A percentile compares a stretch with the other conserved stretches of the same genome.
Conservation (phyloP, 2,888 invertebrate genomes). For the Lasiommata megera region DNA sequence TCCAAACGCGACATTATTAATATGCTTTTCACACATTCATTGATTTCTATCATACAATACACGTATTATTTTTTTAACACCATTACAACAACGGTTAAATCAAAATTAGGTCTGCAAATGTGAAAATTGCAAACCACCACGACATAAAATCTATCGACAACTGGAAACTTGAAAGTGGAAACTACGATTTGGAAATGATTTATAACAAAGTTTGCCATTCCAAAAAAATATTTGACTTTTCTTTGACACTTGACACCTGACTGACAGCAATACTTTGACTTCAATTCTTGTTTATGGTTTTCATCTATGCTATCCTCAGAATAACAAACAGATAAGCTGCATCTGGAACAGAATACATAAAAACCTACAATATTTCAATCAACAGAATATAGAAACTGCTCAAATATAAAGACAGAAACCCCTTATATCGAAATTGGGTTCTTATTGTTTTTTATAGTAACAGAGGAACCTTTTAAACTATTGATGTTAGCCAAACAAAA, state of each 20-base stretch:
- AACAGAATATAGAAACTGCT: no score
- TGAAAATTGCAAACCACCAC: constrained; percentile 35
- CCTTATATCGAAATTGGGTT: no score
- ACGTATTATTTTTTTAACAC: background rate
- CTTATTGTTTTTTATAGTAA: no score
- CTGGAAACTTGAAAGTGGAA: constrained; percentile 37
- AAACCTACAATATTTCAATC: no score
- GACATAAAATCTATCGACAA: constrained; percentile 54
- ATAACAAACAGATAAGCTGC: no score
- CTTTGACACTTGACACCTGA: constrained; percentile 10
- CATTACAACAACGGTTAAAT: constrained; percentile 33
- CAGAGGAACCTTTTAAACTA: no score
- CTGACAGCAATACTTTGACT: no score
- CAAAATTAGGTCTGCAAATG: constrained; percentile 33
- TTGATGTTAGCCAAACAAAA: no score
- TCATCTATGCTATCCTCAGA: no score
- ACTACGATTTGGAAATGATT: background rate
- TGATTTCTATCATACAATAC: background rate
- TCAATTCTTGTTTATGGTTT: no score
- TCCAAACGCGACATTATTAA: constrained; percentile 28
- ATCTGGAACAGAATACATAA: no score
- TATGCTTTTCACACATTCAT: background rate
- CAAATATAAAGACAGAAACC: no score
- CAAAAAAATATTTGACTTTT: constrained; percentile 15
- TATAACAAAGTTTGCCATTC: background rate